Evolutionary conservation across 2,888 invertebrate species (phyloP), one percentile per base, ranked within the genome.

Genomic region (Aricia artaxerxes): DNA sequence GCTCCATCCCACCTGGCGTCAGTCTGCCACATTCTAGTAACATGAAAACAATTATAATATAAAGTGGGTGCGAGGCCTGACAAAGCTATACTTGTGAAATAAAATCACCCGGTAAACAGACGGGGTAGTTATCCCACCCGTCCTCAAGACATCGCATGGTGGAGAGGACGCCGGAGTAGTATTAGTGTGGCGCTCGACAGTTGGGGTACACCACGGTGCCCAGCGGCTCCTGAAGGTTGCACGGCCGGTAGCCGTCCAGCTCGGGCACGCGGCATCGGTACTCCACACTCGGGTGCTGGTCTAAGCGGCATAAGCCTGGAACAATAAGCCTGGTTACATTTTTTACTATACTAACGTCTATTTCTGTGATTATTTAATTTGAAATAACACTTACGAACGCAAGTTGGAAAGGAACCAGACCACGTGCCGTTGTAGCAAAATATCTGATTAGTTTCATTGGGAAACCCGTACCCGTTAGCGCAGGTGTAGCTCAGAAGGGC

Each of bases 1-100:
- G 84, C 11, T 90, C 86, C 2, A 84, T 82, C 1, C 87, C 89
- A 0, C 83, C 83, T 0, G 88, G 81, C 0, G 86, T 84, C 13
- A 85, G 82, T 13, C 82, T 85, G 16, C 91, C 91, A 82, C 91
- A 91, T 80, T 88, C 89, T 89, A 31, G 11, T 31, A 64, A 24
- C 11, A 31, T 11, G 11, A 64, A 31, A 64, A 4, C 11, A 31
- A 64, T 64, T 31, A 11, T 64, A 31, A 11, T 31, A 11, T 64
- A 31, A 11, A 11, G 31, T 31, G 35, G 64, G 64, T 31, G 24
- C 9, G 31, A 31, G 9, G 7, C 1, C 64, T 31, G 16, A 61
- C 2, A 4, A 6, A 73, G 11, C 40, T n/a, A 73, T 7, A 11
- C 24, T 44, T 40, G 24, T 7, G 44, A 53, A 35, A 9, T 53